A percentile compares a stretch with the other conserved stretches of the same genome.
Conservation (phyloP, 2,797 vertebrate species). For the Parauchenoglanis punctatus region DNA sequence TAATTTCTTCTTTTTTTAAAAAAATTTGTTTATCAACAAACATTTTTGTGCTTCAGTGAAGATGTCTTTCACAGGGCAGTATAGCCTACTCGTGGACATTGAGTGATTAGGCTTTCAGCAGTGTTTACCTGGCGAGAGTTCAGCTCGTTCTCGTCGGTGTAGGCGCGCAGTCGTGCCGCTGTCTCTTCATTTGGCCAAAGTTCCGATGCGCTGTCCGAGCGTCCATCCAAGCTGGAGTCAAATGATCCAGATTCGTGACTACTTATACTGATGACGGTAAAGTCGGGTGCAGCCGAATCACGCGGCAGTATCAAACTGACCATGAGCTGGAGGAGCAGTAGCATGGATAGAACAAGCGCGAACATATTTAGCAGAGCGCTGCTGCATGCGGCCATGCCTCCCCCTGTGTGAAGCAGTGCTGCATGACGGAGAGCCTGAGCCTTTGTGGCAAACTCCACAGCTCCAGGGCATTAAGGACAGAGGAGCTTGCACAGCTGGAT, state of each 20-base stretch:
- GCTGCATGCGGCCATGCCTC: constrained; percentile 48
- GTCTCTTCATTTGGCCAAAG: constrained; percentile 30
- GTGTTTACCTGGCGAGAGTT: constrained; percentile 47
- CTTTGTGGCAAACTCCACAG: constrained; percentile 28
- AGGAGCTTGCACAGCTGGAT: constrained; percentile 36
- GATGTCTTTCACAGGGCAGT: background rate
- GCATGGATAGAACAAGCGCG: constrained; percentile 32
- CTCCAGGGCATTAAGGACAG: constrained; percentile 43
- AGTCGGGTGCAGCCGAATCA: constrained; percentile 17
- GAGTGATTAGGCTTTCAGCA: background rate
- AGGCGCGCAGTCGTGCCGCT: constrained; percentile 19
- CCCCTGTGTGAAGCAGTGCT: background rate
- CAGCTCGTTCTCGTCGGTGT: constrained; percentile 49
- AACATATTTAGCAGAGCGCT: constrained; percentile 20
- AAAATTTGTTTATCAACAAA: background rate
- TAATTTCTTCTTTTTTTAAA: background rate
- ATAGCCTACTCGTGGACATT: background rate
- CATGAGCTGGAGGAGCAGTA: constrained; percentile 50
- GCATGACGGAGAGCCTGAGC: constrained; percentile 38
- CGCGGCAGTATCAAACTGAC: constrained; percentile 40
- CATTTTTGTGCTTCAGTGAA: background rate
- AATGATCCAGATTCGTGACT: constrained; percentile 15
- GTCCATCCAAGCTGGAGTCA: constrained; percentile 9
- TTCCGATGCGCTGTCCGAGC: constrained; percentile 8
- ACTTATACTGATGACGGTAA: constrained; percentile 50